A percentile compares a stretch with the other conserved stretches of the same genome.
phyloP scores from a whole-genome alignment of 2,797 vertebrate genomes.

The Peromyscus attwateri region DNA sequence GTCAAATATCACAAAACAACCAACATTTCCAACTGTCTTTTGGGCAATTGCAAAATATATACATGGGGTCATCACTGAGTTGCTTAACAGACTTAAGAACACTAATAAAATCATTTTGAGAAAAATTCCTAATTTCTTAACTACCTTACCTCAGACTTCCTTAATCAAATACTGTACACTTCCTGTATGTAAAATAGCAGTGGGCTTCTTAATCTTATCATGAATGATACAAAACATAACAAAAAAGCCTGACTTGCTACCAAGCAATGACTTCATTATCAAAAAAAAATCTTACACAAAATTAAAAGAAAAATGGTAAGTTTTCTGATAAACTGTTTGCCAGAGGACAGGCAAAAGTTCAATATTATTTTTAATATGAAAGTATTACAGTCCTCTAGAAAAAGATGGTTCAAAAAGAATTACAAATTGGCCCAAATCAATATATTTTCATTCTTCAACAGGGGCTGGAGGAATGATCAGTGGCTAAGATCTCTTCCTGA shows the following conservation, averaged over 20 bases:
- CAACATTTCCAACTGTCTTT: slow-evolving; percentile 4
- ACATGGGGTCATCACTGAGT: background rate
- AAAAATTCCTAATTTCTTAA: slow-evolving; percentile 48
- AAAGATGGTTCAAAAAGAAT: slow-evolving; percentile 32
- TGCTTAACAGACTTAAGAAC: slow-evolving; percentile 59
- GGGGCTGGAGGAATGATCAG: background rate
- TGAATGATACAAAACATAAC: background rate
- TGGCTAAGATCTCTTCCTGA: background rate
- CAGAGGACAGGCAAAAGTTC: background rate
- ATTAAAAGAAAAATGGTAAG: slow-evolving; percentile 51
- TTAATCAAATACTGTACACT: slow-evolving; percentile 23
- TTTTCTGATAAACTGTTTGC: slow-evolving; percentile 21
- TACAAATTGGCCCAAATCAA: slow-evolving; percentile 28
- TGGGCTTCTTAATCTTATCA: slow-evolving; percentile 20
- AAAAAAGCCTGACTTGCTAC: background rate
- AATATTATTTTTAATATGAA: slow-evolving; percentile 17
- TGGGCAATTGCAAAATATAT: slow-evolving; percentile 27
- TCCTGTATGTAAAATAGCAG: background rate
- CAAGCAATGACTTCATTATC: slow-evolving; percentile 1
- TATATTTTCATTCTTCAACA: background rate
- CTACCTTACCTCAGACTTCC: background rate
- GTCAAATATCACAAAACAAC: slow-evolving; percentile 22
- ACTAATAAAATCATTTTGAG: slow-evolving; percentile 5
- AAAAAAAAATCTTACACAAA: slow-evolving; percentile 15
- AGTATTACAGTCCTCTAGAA: background rate